phyloP scores from a whole-genome alignment of 2,113 vertebrate genomes.

The Haemorhous mexicanus region DNA sequence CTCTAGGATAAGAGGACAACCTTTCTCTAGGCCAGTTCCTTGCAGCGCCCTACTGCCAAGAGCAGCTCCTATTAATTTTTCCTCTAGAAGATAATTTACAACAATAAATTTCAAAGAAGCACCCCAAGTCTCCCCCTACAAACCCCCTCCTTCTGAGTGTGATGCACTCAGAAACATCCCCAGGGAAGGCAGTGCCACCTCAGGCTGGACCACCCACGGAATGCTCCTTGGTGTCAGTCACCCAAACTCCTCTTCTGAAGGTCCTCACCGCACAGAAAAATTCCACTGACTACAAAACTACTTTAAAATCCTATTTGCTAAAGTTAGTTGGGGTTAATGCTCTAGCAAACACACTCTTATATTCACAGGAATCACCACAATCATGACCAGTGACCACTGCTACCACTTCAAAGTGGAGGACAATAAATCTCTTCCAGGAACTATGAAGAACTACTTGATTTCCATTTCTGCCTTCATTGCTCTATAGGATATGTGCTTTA shows the following conservation, averaged over 20 bases:
- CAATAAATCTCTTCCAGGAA: background rate
- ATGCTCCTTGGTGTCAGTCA: background rate
- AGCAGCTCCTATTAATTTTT: background rate
- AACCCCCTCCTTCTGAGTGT: background rate
- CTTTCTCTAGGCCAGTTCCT: background rate
- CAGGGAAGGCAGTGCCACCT: background rate
- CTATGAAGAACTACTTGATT: background rate
- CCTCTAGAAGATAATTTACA: background rate
- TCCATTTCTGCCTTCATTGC: background rate
- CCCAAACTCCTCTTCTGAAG: background rate
- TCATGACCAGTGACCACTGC: background rate
- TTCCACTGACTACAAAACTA: background rate
- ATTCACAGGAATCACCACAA: background rate
- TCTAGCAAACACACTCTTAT: background rate
- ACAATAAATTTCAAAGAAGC: background rate
- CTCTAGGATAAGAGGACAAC: background rate
- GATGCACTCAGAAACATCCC: background rate
- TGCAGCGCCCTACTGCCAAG: background rate
- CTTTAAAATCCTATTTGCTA: background rate
- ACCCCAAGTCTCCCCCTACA: background rate
- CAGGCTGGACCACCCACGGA: background rate
- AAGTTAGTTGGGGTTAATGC: background rate
- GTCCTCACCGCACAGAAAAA: background rate
- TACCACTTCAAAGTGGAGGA: background rate
- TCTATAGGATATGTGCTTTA: background rate